Conservation (phyloP, 2,113 vertebrate genomes). For the Solea senegalensis region DNA sequence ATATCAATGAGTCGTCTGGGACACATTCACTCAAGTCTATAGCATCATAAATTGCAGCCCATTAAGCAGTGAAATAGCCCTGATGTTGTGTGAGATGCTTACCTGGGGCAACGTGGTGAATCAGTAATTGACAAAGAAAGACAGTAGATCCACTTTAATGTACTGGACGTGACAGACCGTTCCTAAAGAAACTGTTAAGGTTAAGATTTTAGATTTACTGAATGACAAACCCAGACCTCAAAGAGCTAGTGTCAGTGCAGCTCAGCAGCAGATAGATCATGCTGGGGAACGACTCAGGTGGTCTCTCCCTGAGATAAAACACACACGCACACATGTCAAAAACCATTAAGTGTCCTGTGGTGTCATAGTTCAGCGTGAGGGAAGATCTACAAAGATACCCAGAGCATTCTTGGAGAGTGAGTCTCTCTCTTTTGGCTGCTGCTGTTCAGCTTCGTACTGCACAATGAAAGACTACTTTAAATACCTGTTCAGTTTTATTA, state of each 20-base stretch:
- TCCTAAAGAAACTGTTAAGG: conserved; percentile 20
- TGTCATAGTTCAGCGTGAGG: conserved; percentile 32
- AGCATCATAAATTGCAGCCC: conserved; percentile 30
- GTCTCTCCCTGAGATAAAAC: conserved; percentile 3
- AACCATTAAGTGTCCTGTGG: conserved; percentile 23
- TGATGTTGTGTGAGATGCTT: conserved; percentile 39
- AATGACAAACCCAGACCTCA: not conserved
- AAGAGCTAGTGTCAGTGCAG: not conserved
- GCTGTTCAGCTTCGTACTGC: not conserved
- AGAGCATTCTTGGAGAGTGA: conserved; percentile 63
- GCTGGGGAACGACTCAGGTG: not conserved
- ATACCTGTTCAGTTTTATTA: not conserved
- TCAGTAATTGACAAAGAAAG: conserved; percentile 35
- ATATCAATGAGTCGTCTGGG: conserved; percentile 26
- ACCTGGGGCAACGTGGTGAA: conserved; percentile 27
- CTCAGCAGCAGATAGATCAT: conserved; percentile 10
- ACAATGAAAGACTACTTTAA: not conserved
- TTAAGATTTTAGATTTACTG: conserved; percentile 21
- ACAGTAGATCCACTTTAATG: conserved; percentile 31
- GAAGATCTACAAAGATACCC: conserved; percentile 25
- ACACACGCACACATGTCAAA: conserved; percentile 23
- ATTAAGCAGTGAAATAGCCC: conserved; percentile 29
- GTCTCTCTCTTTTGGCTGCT: conserved; percentile 52
- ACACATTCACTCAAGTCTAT: conserved; percentile 11
- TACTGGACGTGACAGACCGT: conserved; percentile 20